Conservation (phyloP, 2,113 vertebrate species). For the Salvelinus sp. region DNA sequence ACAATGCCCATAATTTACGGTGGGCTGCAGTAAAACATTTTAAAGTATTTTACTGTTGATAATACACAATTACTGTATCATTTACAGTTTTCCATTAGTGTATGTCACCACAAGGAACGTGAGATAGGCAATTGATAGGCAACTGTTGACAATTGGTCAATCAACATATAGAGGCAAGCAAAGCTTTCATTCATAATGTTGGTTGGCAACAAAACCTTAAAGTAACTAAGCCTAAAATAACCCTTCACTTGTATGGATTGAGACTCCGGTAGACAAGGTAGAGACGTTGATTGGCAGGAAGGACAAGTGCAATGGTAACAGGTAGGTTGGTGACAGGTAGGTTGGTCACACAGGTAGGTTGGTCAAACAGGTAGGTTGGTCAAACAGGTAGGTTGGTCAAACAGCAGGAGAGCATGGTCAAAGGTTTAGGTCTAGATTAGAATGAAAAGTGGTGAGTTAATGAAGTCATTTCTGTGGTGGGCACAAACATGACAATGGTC, state of each 20-base stretch:
- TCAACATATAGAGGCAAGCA: neutral
- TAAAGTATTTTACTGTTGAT: too few relatives aligned
- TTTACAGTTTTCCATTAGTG: too few relatives aligned
- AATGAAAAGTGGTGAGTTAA: too few relatives aligned
- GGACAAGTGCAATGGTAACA: neutral
- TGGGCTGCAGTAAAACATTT: too few relatives aligned
- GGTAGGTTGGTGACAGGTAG: neutral
- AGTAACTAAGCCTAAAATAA: too few relatives aligned
- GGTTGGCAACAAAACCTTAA: neutral
- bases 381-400: neutral
- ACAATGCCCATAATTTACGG: too few relatives aligned
- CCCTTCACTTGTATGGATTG: neutral
- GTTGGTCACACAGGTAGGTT: neutral
- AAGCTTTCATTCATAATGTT: neutral
- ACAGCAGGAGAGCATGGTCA: neutral
- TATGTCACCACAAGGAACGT: neutral
- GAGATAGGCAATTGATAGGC: neutral
- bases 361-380: too few relatives aligned
- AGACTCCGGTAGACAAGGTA: neutral
- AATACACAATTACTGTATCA: too few relatives aligned
- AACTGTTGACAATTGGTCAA: neutral
- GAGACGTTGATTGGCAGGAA: neutral
- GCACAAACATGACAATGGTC: too few relatives aligned
- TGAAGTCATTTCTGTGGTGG: too few relatives aligned
- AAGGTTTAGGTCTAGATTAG: too few relatives aligned